Conservation (phyloP, 92 coral and sea anemone genomes). For the Epizoanthus rinbou region DNA sequence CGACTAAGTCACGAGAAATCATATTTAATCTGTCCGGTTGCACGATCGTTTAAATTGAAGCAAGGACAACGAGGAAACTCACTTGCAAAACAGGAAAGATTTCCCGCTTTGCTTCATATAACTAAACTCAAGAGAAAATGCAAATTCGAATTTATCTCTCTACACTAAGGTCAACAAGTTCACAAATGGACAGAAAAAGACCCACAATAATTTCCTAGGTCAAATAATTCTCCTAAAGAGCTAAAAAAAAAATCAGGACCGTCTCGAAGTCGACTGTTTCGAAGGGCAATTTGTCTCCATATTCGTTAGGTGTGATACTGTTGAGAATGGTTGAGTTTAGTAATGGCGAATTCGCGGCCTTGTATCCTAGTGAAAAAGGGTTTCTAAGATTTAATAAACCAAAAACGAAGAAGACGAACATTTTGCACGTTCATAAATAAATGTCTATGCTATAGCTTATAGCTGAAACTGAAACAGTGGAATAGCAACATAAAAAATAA, state of each 20-base stretch:
- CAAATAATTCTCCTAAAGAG: background rate
- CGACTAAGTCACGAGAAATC: constrained; percentile 26
- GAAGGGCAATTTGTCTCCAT: background rate
- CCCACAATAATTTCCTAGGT: background rate
- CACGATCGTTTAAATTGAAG: background rate
- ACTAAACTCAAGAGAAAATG: background rate
- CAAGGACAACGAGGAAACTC: background rate
- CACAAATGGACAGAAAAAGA: background rate
- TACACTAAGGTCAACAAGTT: background rate
- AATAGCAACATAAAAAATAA: background rate
- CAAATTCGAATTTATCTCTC: background rate
- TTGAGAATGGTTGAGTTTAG: background rate
- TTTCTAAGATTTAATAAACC: background rate
- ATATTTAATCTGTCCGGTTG: too few relatives aligned
- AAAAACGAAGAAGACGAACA: background rate
- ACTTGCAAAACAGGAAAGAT: background rate
- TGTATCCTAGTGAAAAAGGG: background rate
- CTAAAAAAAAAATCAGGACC: too few relatives aligned
- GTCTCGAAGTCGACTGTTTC: background rate
- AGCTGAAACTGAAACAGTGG: background rate
- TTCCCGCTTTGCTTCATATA: background rate
- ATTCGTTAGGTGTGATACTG: background rate
- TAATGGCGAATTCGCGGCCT: background rate
- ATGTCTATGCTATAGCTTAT: background rate
- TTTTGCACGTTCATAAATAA: background rate